phyloP scores from a whole-genome alignment of 2,888 invertebrate species.

The Cancer borealis region DNA sequence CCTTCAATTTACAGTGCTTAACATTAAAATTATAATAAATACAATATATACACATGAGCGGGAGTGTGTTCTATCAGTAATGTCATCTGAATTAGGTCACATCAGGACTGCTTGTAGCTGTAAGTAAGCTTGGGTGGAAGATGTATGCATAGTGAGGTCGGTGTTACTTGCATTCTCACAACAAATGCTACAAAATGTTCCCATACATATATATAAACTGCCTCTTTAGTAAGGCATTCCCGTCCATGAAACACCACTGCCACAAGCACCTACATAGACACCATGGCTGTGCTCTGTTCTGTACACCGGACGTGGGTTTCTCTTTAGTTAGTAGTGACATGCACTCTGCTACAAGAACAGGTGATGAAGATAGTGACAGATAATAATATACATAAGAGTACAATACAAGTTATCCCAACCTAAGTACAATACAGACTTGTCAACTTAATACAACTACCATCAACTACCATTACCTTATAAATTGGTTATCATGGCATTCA shows the following conservation, averaged over 20 bases:
- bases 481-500: background rate
- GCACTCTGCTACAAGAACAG: background rate
- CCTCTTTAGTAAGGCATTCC: background rate
- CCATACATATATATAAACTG: background rate
- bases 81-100: background rate
- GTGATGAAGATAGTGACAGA: constrained; percentile 8
- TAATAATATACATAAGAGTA: constrained; percentile 12
- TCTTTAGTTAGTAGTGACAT: background rate
- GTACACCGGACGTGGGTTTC: background rate
- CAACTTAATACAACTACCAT: constrained; percentile 12
- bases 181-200: background rate
- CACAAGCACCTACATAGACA: background rate
- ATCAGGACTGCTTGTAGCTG: background rate
- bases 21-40: constrained; percentile 30
- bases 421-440: background rate
- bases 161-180: background rate
- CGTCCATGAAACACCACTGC: background rate
- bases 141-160: background rate
- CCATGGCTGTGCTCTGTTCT: background rate
- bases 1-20: constrained; percentile 35
- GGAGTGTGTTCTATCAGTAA: background rate
- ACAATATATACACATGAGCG: constrained; percentile 32
- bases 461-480: background rate
- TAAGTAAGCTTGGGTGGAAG: background rate
- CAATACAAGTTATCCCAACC: background rate